Evolutionary conservation across 2,113 vertebrate species (phyloP), one percentile per base, ranked within the genome.

Genomic region (Psophia crepitans): DNA sequence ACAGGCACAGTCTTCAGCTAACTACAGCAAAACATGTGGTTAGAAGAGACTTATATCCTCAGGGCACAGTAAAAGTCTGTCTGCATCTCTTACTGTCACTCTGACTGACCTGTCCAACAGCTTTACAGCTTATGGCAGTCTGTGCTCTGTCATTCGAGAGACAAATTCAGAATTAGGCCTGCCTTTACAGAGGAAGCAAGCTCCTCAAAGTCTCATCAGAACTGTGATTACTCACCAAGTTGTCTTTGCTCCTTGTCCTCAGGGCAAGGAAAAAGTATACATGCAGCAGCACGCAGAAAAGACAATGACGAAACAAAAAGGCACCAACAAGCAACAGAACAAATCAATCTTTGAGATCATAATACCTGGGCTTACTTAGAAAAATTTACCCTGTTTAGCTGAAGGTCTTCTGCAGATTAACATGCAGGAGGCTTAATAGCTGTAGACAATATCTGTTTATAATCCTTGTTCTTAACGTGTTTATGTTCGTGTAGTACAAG

Each of bases 331-430:
- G 56, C 28, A 92, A 44, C 6, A 84, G 68, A 96, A 87, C 7
- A 71, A 79, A 95, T 57, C 64, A 70, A 18, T 54, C 60, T 63
- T 56, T 69, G 57, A 33, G 56, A 86, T 27, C 43, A 3, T 49
- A 94, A 88, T 60, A 96, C 85, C 80, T 74, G 37, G 35, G 35
- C 23, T 84, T 71, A 83, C n/a, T 43, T 84, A 37, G 49, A 94
- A 91, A 94, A 92, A 43, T 8, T 63, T 54, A 90, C 86, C 87
- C 12, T n/a, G 71, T 70, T 94, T 68, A 96, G 84, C 35, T 68
- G 87, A 96, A 96, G 80, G 9, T 91, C 87, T 96, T 90, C 80
- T 66, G 39, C 68, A 96, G 86, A 66, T 96, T 92, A 96, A 93
- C 60, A 68, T 64, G 83, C 39, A 78, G 69, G 75, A 93, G 64